phyloP scores from a whole-genome alignment of 2,797 vertebrate species.

The Moxostoma hubbsi region DNA sequence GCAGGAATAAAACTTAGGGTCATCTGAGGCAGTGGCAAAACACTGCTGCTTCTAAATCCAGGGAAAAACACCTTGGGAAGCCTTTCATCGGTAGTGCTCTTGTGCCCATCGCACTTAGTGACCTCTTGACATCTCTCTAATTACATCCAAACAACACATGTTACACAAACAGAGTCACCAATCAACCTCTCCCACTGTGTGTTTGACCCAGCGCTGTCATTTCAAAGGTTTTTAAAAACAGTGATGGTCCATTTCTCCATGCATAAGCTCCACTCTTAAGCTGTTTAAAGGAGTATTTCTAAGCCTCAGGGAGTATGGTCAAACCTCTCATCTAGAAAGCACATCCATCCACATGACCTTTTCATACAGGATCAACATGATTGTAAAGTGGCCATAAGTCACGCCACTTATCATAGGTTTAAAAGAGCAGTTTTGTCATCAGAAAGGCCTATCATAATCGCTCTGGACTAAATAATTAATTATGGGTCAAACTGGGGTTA shows the following conservation, averaged over 20 bases:
- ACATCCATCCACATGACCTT: slow-evolving; percentile 82
- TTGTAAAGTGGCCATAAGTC: slow-evolving; percentile 55
- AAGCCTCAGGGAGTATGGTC: slow-evolving; percentile 53
- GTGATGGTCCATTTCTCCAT: slow-evolving; percentile 43
- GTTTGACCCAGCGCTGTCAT: slow-evolving; percentile 35
- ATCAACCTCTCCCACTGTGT: slow-evolving; percentile 20
- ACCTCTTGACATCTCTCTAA: slow-evolving; percentile 38
- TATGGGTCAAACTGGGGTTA: slow-evolving; percentile 47
- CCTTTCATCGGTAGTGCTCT: background rate
- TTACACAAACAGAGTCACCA: slow-evolving; percentile 35
- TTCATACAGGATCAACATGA: slow-evolving; percentile 64
- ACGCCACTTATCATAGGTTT: slow-evolving; percentile 51
- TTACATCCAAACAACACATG: slow-evolving; percentile 32
- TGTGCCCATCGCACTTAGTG: slow-evolving; percentile 25
- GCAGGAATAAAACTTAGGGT: slow-evolving; percentile 27
- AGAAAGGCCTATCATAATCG: slow-evolving; percentile 54
- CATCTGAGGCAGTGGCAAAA: background rate
- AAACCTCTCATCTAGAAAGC: slow-evolving; percentile 71
- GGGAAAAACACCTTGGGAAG: slow-evolving; percentile 20
- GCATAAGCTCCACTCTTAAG: slow-evolving; percentile 24
- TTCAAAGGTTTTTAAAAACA: slow-evolving; percentile 47
- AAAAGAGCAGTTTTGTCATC: slow-evolving; percentile 63
- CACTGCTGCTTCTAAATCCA: slow-evolving; percentile 10
- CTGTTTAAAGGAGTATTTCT: slow-evolving; percentile 35
- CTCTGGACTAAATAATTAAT: slow-evolving; percentile 60